Percentiles rank a stretch among this genome's conserved stretches.
These are phyloP conservation scores for Chromis chromis DNA, from an alignment of 2,797 vertebrate species.

Conservation along the genomic window DNA sequence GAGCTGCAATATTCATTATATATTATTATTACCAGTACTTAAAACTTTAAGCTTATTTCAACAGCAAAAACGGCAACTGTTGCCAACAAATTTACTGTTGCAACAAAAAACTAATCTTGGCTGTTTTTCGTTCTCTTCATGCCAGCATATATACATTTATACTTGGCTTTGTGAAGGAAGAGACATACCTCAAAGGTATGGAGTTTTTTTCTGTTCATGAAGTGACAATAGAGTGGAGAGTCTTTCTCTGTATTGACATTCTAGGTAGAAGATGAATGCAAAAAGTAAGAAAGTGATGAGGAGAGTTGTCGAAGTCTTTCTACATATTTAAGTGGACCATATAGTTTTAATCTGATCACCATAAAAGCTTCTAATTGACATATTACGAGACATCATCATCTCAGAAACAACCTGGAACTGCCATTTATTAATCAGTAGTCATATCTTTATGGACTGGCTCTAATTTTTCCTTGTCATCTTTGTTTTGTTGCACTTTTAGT, in stretches of 20 bases:
- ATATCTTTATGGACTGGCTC: background rate
- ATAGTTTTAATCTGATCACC: background rate
- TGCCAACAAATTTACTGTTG: background rate
- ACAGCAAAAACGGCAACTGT: background rate
- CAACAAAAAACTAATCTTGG: background rate
- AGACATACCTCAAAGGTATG: too few relatives aligned
- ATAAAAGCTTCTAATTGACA: background rate
- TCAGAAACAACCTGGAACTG: background rate
- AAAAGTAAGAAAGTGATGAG: background rate
- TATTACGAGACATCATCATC: background rate
- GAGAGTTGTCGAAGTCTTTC: background rate
- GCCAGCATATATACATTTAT: background rate
- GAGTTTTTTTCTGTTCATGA: too few relatives aligned
- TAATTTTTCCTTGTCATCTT: background rate
- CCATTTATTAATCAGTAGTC: background rate
- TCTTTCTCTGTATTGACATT: background rate
- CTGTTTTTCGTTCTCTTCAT: background rate
- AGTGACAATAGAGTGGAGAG: too few relatives aligned
- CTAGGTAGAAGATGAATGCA: background rate
- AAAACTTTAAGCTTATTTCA: constrained; percentile 11
- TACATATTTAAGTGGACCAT: background rate
- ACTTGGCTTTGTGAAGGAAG: too few relatives aligned
- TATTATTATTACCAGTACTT: background rate
- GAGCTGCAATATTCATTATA: background rate
- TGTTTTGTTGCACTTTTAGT: background rate